A percentile compares a stretch with the other conserved stretches of the same genome.
Conservation (phyloP, 1,140 invertebrate genomes). For the Lucilia cuprina region DNA sequence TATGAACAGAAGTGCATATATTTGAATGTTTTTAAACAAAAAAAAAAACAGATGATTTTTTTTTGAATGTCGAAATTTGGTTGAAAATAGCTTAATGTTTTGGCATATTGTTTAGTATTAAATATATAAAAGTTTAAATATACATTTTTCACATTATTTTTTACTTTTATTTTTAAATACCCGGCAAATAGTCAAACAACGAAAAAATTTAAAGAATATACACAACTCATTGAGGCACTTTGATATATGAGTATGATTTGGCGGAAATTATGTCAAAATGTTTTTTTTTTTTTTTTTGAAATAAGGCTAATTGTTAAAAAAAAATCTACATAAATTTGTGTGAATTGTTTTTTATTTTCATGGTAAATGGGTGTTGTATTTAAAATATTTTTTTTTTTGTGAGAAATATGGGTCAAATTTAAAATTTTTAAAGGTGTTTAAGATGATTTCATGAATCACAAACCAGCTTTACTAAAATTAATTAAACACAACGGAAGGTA, state of each 20-base stretch:
- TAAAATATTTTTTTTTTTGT: too few species aligned
- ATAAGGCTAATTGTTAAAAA: not conserved
- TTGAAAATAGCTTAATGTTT: not conserved
- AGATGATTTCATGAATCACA: too few species aligned
- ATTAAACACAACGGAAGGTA: too few species aligned
- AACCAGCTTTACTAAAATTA: too few species aligned
- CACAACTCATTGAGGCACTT: not conserved
- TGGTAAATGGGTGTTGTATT: too few species aligned
- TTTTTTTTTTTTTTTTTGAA: not conserved
- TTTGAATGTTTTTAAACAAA: not conserved
- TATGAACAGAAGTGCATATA: too few species aligned
- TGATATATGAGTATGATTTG: not conserved
- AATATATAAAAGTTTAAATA: not conserved
- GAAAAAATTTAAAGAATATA: not conserved
- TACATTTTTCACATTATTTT: not conserved
- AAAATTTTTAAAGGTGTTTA: too few species aligned
- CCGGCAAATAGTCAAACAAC: not conserved
- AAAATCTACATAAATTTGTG: not conserved
- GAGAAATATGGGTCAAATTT: too few species aligned
- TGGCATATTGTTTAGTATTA: not conserved
- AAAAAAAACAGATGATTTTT: constrained; percentile 7
- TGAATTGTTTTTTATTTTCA: not conserved
- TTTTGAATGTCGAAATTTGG: not conserved
- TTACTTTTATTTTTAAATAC: not conserved
- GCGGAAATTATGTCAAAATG: not conserved